Base-by-base conservation (phyloP, 1,140 invertebrate species). In the Colletes gigas region DNA sequence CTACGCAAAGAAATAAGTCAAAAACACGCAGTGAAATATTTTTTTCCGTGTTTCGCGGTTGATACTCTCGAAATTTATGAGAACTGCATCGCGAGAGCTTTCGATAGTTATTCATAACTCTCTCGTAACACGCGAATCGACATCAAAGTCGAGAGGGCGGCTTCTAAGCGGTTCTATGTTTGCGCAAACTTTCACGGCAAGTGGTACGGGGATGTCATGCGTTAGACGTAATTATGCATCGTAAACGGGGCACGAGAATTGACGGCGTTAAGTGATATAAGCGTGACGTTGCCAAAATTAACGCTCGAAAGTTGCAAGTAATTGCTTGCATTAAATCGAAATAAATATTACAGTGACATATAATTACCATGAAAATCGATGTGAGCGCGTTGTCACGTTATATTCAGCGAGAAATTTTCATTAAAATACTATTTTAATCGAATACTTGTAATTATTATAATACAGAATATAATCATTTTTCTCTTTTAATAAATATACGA, bases 151-250 rank as follows among this genome's bases (percentile, higher is more conserved):
- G 12, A 15, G 57, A 55, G 47, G 21, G 59, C 59, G 30, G 50
- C n/a, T 55, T 60, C 59, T 47, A 71, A 78, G 41, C 62, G 70
- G 59, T 73, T 62, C 41, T 59, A 72, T 44, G 57, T 44, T 67
- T 50, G 60, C 50, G 63, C 21, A 55, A 52, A 73, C 81, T 83
- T 83, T 12, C 63, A 44, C 55, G n/a, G 66, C 69, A 83, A 89
- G 88, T 89, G 84, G 85, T 70, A 78, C 69, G 66, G 78, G 63
- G 79, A 50, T 67, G 83, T 60, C 54, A 69, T 62, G 69, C 63
- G 83, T 88, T 85, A 88, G 88, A 76, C 88, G 62, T 74, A 82
- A 84, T 84, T 88, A 83, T 79, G 60, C 73, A 62, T 86, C 65
- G 19, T 63, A 4, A 62, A 62, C 59, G 52, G 30, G 41, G 63